Base-by-base conservation (phyloP, 2,888 invertebrate species). In the Mesodorylaimus sp. region DNA sequence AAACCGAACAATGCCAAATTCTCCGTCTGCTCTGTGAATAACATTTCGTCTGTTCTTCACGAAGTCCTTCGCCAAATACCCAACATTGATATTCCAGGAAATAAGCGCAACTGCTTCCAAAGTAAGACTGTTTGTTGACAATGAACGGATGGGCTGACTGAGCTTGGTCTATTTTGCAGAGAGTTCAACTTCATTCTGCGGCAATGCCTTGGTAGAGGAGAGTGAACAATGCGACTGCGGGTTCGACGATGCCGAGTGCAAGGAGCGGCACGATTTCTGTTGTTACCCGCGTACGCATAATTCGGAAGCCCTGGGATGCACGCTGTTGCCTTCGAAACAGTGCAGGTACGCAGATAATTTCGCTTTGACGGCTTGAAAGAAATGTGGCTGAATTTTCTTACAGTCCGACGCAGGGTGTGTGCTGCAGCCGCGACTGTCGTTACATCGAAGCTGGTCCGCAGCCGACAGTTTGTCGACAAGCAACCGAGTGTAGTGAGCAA, bases 171-270 rank as follows among this genome's bases (percentile, higher is more conserved):
- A 50, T 19, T 53, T 64, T 68, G 2, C 71, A 84, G 89, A 87
- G 66, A 83, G 86, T 21, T 84, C 87, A 69, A 80, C 80, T 50
- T 88, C 95, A 27, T 97, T 95, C 77, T 99, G 97, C 70, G 97
- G 97, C 50, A 99, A 99, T 71, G 91, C 91, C 72, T 89, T 99
- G 61, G 88, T 89, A 1, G 97, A 99, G 68, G 83, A 80, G 26
- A 89, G 86, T 45, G 97, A 99, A 70, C 86, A 95, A 70, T 99
- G 97, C 66, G 97, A 99, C 68, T 97, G 95, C 68, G 97, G 97
- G 50, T 91, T 64, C 53, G 44, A 87, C 87, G 86, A 86, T 61
- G 85, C 80, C 16, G 93, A 95, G 64, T 97, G 95, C 70, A 78
- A 80, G 50, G 79, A 77, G 57, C 58, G 60, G 29, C 61, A 58